Evolutionary conservation across 2,113 vertebrate genomes (phyloP).

Genomic region (Halichoeres trimaculatus): DNA sequence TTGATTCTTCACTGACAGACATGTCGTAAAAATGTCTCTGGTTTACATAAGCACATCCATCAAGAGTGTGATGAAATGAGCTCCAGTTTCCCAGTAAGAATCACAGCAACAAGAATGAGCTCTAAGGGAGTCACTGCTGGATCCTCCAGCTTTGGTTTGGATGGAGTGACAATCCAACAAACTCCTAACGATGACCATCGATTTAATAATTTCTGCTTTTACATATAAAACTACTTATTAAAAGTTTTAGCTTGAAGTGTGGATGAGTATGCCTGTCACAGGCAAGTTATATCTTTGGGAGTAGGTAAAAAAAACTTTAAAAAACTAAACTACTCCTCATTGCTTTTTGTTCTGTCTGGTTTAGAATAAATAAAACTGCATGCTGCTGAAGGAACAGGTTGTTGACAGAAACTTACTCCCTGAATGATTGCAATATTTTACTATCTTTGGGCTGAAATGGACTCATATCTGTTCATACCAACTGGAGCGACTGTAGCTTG

Average conservation of each 20-base stretch:
- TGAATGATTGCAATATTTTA: no score
- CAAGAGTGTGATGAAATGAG: constrained; percentile 15
- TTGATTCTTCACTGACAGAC: constrained; percentile 13
- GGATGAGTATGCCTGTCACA: constrained; percentile 11
- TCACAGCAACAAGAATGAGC: neutral
- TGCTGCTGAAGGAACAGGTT: no score
- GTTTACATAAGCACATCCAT: constrained; percentile 4
- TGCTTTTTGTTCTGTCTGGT: no score
- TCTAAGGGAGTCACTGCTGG: constrained; percentile 9
- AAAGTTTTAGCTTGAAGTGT: constrained; percentile 1
- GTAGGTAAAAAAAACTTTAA: no score
- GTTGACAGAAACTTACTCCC: no score
- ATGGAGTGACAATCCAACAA: constrained; percentile 12
- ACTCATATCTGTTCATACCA: no score
- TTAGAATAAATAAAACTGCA: no score
- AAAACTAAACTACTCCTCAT: no score
- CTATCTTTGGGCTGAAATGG: no score
- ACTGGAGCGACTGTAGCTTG: no score
- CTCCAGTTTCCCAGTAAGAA: constrained; percentile 14
- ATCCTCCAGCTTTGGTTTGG: neutral
- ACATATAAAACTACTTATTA: constrained; percentile 30
- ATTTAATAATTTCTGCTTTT: constrained; percentile 1
- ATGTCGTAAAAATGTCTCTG: neutral
- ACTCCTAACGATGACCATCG: constrained; percentile 26
- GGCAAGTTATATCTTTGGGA: neutral